phyloP scores from a whole-genome alignment of 2,113 vertebrate species.

The Ophiodon elongatus region DNA sequence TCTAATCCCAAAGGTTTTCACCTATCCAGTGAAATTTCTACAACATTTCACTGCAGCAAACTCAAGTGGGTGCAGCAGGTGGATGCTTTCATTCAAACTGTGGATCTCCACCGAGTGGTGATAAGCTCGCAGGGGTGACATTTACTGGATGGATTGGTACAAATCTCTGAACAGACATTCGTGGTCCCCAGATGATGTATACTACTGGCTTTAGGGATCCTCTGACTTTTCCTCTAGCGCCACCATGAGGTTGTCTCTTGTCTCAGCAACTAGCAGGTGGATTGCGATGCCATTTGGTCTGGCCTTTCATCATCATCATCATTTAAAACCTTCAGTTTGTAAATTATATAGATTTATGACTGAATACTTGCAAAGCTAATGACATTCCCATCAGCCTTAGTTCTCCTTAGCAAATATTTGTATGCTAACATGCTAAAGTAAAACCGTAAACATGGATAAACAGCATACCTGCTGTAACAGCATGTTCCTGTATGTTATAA shows the following conservation, averaged over 20 bases:
- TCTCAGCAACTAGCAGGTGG: background rate
- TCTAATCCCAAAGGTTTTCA: background rate
- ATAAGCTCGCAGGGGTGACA: too few relatives aligned
- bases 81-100: too few relatives aligned
- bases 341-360: too few relatives aligned
- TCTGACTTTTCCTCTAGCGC: too few relatives aligned
- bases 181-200: background rate
- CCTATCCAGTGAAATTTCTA: background rate
- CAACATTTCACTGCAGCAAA: background rate
- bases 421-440: too few relatives aligned
- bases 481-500: background rate
- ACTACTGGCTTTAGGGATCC: background rate
- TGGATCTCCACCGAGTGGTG: too few relatives aligned
- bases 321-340: background rate
- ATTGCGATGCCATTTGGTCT: background rate
- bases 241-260: background rate
- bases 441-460: too few relatives aligned
- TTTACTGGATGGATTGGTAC: background rate
- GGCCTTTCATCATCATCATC: background rate
- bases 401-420: too few relatives aligned
- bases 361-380: too few relatives aligned
- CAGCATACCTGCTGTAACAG: too few relatives aligned
- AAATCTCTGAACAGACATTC: too few relatives aligned
- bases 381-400: too few relatives aligned
- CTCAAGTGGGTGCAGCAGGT: background rate